Base-by-base conservation (phyloP, 2,797 vertebrate species). In the Pantherophis alleghaniensis region DNA sequence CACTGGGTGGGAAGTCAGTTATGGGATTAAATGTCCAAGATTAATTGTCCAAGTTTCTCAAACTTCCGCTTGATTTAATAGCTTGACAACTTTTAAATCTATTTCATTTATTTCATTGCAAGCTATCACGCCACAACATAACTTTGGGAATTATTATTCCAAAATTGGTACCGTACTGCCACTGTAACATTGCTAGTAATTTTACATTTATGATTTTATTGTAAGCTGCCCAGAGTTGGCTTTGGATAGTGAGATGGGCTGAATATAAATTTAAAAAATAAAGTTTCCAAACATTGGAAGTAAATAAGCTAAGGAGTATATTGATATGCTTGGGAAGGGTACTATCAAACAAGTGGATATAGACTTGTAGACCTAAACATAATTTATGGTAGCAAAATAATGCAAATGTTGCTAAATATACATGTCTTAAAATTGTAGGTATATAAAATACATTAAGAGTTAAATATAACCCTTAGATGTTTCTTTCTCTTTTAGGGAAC, bases 401-500 rank as follows among this genome's bases (percentile, higher is more conserved):
- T 83, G n/a, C 22, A 53, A 66, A 92, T 89, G 51, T 86, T 86
- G n/a, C 53, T 74, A n/a, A 63, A 55, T 53, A 37, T 37, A 14
- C 13, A 7, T 37, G 89, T 11, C 13, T 53, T 88, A 60, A 37
- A 79, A 10, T 5, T 91, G 14, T 51, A 24, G 26, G 61, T 37
- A 7, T 16, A 61, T 57, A 88, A 91, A 63, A 14, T 63, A 26
- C 55, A 32, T 2, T n/a, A 66, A 57, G 14, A 32, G n/a, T 11
- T 88, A 37, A 7, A 22, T 55, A 7, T 93, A 12, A 91, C 42
- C 16, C 4, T 83, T 32, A 3, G 9, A 42, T 92, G 87, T 95
- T 18, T 93, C 20, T 74, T 89, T 74, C 91, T 91, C 91, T 96
- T 37, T 91, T 97, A 99, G 99, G 99, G 93, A 99, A 99, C 97